Percentiles rank a stretch among this genome's conserved stretches.
Conservation (phyloP, 2,113 vertebrate genomes). For the Macrotis lagotis region DNA sequence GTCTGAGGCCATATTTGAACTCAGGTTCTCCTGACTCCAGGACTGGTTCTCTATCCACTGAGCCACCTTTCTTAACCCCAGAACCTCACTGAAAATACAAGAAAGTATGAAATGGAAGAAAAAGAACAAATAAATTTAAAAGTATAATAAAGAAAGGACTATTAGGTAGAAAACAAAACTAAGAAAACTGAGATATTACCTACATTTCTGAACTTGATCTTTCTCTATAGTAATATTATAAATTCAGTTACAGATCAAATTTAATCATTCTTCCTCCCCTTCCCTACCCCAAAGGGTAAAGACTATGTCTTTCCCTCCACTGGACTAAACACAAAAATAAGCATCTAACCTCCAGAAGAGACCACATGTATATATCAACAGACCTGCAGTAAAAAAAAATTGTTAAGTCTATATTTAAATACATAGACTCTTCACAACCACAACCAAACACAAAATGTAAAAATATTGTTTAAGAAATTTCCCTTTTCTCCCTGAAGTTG, state of each 20-base stretch:
- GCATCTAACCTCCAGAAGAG: neutral
- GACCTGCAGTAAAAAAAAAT: neutral
- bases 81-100: slow-evolving; percentile 55
- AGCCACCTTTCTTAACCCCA: slow-evolving; percentile 57
- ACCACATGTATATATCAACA: neutral
- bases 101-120: slow-evolving; percentile 58
- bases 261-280: neutral
- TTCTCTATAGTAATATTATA: neutral
- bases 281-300: neutral
- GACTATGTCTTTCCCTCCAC: neutral
- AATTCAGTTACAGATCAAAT: neutral
- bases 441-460: neutral
- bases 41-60: too few relatives aligned
- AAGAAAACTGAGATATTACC: slow-evolving; percentile 6
- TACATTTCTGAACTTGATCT: neutral
- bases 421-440: neutral
- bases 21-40: too few relatives aligned
- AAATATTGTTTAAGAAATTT: neutral
- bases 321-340: neutral
- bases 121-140: slow-evolving; percentile 36
- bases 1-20: too few relatives aligned
- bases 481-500: neutral
- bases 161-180: neutral
- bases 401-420: neutral
- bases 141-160: neutral